Conservation (phyloP, 2,797 vertebrate species). For the Pterois miles region DNA sequence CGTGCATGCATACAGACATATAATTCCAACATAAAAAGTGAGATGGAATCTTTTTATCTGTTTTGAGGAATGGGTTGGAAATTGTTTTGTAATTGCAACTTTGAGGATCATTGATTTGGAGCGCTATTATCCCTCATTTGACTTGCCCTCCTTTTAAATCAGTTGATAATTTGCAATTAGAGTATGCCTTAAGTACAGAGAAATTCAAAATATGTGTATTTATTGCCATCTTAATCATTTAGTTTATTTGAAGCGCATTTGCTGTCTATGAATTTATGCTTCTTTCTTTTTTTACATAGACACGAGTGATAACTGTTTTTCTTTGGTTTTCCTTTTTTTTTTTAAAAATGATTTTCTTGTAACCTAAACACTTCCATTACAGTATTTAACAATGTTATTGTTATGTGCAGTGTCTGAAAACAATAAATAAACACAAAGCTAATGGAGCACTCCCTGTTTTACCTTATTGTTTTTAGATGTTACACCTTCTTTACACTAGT, state of each 20-base stretch:
- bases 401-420: slow-evolving; percentile 81
- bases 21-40: slow-evolving; percentile 28
- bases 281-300: slow-evolving; percentile 60
- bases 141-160: slow-evolving; percentile 48
- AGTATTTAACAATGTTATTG: slow-evolving; percentile 84
- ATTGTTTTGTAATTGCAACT: slow-evolving; percentile 38
- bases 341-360: slow-evolving; percentile 63
- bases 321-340: slow-evolving; percentile 44
- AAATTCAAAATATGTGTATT: slow-evolving; percentile 64
- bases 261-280: slow-evolving; percentile 40
- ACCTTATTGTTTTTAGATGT: background rate
- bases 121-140: slow-evolving; percentile 44
- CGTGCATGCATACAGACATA: slow-evolving; percentile 42
- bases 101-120: slow-evolving; percentile 36
- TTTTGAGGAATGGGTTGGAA: slow-evolving; percentile 33
- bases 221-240: slow-evolving; percentile 60
- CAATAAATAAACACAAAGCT: slow-evolving; percentile 81
- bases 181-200: slow-evolving; percentile 81
- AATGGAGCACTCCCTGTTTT: slow-evolving; percentile 30
- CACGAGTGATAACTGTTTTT: slow-evolving; percentile 44
- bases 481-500: background rate
- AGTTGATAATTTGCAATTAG: slow-evolving; percentile 72
- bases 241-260: slow-evolving; percentile 59
- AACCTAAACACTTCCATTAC: slow-evolving; percentile 78
- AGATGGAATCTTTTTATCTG: slow-evolving; percentile 15